These are phyloP conservation scores for Alethe castanea DNA, from an alignment of 2,113 vertebrate genomes.

Conservation along the genomic window DNA sequence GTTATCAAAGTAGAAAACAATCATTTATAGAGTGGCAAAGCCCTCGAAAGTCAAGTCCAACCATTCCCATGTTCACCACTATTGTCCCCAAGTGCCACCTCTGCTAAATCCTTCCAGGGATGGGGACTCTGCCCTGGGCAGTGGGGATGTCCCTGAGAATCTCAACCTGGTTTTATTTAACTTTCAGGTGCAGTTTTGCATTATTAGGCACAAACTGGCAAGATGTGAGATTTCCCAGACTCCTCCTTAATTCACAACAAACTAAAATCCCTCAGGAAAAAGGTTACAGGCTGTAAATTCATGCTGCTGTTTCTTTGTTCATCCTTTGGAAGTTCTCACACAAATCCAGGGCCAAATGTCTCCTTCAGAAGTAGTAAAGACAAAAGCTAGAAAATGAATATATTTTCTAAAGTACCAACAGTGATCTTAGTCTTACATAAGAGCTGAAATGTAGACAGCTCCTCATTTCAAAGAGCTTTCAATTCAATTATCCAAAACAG, in stretches of 20 bases:
- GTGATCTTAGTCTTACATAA: neutral
- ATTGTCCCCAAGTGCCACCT: neutral
- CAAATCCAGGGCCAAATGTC: neutral
- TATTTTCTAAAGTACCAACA: neutral
- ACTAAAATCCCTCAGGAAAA: neutral
- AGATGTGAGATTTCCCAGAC: rapidly evolving
- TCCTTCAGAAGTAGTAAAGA: neutral
- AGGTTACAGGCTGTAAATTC: neutral
- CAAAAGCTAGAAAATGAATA: neutral
- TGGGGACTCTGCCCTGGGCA: neutral
- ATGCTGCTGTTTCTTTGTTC: rapidly evolving
- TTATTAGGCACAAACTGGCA: neutral
- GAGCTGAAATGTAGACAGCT: constrained; percentile 16
- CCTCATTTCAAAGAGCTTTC: neutral
- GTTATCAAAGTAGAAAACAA: neutral
- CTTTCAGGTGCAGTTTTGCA: neutral
- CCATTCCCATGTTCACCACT: neutral
- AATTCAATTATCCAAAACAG: constrained; percentile 10
- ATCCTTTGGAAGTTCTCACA: neutral
- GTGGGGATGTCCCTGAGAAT: neutral
- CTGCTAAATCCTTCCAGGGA: neutral
- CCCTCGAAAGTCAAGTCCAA: neutral
- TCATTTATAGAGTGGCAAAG: neutral
- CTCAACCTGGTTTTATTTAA: neutral
- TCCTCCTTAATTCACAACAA: neutral